These are phyloP conservation scores for Sorex araneus DNA, from an alignment of 2,113 vertebrate genomes.

Conservation along the genomic window DNA sequence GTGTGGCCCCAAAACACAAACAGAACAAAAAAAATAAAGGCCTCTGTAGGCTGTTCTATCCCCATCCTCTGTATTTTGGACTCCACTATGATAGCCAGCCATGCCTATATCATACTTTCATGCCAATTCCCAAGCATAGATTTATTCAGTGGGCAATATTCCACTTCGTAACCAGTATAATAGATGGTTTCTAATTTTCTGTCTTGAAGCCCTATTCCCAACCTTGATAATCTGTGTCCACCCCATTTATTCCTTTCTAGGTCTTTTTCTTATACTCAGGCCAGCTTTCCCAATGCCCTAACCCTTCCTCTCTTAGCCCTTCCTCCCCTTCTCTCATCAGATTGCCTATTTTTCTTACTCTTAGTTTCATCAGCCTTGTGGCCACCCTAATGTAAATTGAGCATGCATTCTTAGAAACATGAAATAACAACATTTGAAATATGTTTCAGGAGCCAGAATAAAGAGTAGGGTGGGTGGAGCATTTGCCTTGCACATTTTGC, in stretches of 20 bases:
- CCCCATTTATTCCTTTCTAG: no score
- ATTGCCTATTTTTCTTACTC: background rate
- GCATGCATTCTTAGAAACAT: background rate
- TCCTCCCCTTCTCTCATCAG: background rate
- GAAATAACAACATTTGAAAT: no score
- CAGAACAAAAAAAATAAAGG: no score
- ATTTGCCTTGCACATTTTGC: no score
- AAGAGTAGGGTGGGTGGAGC: no score
- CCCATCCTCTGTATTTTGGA: background rate
- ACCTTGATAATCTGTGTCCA: background rate
- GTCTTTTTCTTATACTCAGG: background rate
- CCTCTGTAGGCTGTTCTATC: no score
- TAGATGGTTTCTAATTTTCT: no score
- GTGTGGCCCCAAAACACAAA: no score
- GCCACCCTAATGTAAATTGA: background rate
- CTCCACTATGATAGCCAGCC: background rate
- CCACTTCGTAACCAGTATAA: background rate
- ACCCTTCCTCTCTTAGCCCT: background rate
- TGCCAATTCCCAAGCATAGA: background rate
- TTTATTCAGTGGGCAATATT: background rate
- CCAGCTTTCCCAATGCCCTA: background rate
- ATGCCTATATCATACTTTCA: background rate
- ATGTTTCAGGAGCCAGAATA: background rate
- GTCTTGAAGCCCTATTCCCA: no score
- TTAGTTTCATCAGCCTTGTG: background rate